phyloP scores from a whole-genome alignment of 1,140 invertebrate species.

The Lepidurus arcticus region DNA sequence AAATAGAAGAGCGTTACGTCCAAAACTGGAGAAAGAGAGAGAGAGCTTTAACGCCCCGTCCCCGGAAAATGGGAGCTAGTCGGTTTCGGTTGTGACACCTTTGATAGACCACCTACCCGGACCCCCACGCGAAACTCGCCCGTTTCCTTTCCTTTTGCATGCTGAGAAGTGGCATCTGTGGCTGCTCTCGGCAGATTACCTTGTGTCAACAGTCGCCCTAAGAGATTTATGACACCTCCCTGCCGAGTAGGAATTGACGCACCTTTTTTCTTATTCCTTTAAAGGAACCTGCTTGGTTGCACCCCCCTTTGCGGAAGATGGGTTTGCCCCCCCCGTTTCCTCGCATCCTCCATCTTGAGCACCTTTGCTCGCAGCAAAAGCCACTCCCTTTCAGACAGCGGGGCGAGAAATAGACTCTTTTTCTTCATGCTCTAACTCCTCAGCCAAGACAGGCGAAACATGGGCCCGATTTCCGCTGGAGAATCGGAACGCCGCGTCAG shows the following conservation, averaged over 20 bases:
- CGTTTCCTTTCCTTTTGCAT: background rate
- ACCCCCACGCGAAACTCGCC: background rate
- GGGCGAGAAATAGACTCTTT: background rate
- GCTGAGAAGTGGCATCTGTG: conserved; percentile 20
- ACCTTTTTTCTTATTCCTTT: background rate
- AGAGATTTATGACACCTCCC: conserved; percentile 21
- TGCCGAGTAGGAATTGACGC: background rate
- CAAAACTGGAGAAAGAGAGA: background rate
- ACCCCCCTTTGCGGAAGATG: background rate
- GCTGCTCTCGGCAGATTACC: background rate
- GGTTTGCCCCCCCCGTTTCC: background rate
- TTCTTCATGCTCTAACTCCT: conserved; percentile 19
- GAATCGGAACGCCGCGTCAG: conserved; percentile 20
- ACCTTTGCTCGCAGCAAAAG: background rate
- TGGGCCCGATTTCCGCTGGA: conserved; percentile 2
- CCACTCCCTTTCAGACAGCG: background rate
- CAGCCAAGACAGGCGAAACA: conserved; percentile 7
- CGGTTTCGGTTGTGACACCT: background rate
- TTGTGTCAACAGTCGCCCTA: conserved; percentile 17
- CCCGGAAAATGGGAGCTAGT: background rate
- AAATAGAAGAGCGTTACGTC: background rate
- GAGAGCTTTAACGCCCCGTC: background rate
- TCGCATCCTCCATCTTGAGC: no score
- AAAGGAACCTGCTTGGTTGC: background rate
- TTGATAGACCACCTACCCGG: conserved; percentile 12